Conservation (phyloP, 2,888 invertebrate genomes). For the Chouioia cunea region DNA sequence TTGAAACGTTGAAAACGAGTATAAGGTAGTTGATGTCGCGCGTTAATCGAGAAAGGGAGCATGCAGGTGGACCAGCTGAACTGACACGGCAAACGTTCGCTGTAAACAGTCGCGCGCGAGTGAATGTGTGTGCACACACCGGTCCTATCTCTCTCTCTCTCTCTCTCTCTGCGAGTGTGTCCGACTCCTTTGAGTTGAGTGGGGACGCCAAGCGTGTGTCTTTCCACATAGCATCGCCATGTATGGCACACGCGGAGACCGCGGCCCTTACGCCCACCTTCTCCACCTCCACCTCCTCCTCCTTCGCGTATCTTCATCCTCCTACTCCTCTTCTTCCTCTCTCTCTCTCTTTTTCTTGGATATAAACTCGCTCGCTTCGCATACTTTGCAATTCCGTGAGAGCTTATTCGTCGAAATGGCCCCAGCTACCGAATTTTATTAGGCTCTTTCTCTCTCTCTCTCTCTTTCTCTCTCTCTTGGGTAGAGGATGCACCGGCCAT, state of each 20-base stretch:
- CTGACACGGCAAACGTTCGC: too few species aligned
- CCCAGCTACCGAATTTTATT: conserved; percentile 13
- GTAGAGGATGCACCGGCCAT: too few species aligned
- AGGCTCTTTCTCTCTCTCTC: too few species aligned
- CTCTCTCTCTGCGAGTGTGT: too few species aligned
- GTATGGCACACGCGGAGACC: conserved; percentile 63
- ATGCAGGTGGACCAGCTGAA: too few species aligned
- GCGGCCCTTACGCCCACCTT: conserved; percentile 60
- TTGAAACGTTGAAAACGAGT: background rate
- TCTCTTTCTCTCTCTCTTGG: too few species aligned
- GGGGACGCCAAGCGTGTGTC: conserved; percentile 60
- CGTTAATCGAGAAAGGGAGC: background rate
- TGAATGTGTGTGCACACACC: background rate
- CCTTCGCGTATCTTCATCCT: too few species aligned
- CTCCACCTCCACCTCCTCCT: background rate
- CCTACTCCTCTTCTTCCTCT: too few species aligned
- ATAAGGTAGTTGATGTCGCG: background rate
- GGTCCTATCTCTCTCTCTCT: conserved; percentile 39
- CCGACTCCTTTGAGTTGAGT: conserved; percentile 31
- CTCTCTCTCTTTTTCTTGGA: background rate
- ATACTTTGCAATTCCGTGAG: background rate
- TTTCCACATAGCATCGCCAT: conserved; percentile 68
- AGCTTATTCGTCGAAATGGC: background rate
- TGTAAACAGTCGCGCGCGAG: conserved; percentile 2
- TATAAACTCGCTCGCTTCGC: conserved; percentile 14